Percentiles rank a stretch among this genome's conserved stretches.
phyloP scores from a whole-genome alignment of 2,888 invertebrate genomes.

The Tetranychus truncatus region DNA sequence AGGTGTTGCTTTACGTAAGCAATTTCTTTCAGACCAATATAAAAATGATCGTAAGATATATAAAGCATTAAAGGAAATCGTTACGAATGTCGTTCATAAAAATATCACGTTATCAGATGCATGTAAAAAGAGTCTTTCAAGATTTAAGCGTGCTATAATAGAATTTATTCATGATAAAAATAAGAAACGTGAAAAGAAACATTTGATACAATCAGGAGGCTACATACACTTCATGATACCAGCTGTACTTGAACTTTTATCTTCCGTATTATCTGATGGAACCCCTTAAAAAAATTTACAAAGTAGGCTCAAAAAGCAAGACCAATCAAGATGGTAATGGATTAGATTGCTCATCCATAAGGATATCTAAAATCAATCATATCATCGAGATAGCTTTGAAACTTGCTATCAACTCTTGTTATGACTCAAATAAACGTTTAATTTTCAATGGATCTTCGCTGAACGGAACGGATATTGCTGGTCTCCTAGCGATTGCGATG shows the following conservation, averaged over 20 bases:
- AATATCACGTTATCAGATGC: neutral
- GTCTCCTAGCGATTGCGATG: slow-evolving; percentile 9
- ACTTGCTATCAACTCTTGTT: slow-evolving; percentile 10
- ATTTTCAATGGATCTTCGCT: slow-evolving; percentile 9
- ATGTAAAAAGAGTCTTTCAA: neutral
- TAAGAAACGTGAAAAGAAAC: neutral
- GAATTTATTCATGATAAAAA: neutral
- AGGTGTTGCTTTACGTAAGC: neutral
- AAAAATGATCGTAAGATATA: neutral
- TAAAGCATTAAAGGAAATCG: slow-evolving; percentile 14
- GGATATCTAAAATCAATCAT: slow-evolving; percentile 1
- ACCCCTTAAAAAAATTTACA: neutral
- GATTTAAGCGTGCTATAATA: neutral
- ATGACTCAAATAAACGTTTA: slow-evolving; percentile 12
- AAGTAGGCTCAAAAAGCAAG: neutral
- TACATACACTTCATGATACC: slow-evolving; percentile 18
- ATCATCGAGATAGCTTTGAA: slow-evolving; percentile 3
- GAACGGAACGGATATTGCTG: slow-evolving; percentile 3
- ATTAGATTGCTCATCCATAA: neutral
- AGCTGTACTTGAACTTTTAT: neutral
- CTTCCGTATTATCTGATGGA: slow-evolving; percentile 3
- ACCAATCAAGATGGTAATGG: neutral
- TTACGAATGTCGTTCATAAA: slow-evolving; percentile 6
- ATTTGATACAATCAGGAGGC: slow-evolving; percentile 18
- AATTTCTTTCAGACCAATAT: neutral